Evolutionary conservation across 2,113 vertebrate species (phyloP).

Genomic region (Neogobius melanostomus): DNA sequence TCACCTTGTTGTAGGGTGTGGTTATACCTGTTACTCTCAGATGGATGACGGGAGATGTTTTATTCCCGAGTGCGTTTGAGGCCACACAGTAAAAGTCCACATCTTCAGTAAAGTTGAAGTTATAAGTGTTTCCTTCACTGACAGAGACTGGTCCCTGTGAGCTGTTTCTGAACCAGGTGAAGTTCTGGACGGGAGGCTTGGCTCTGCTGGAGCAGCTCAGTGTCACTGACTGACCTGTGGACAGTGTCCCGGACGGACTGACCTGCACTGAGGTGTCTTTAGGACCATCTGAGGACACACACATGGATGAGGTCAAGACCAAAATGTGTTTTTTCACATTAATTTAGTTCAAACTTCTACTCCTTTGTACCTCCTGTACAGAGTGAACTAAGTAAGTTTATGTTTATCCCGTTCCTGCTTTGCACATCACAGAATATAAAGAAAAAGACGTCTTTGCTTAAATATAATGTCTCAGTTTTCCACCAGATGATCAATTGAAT

Average conservation of each 20-base stretch:
- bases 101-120: not conserved
- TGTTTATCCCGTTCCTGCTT: too few relatives aligned
- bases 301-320: not conserved
- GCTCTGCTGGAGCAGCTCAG: constrained; percentile 37
- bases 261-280: constrained; percentile 14
- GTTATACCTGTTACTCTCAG: not conserved
- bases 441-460: too few relatives aligned
- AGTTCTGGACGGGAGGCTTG: constrained; percentile 5
- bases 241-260: constrained; percentile 11
- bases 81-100: not conserved
- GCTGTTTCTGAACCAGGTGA: not conserved
- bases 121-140: constrained; percentile 5
- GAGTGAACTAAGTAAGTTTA: not conserved
- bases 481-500: not conserved
- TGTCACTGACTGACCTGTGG: constrained; percentile 12
- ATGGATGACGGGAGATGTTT: not conserved
- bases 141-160: not conserved
- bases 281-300: constrained; percentile 36
- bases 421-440: not conserved
- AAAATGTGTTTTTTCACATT: not conserved
- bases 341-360: too few relatives aligned
- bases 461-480: too few relatives aligned
- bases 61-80: not conserved
- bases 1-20: not conserved
- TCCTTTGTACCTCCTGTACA: too few relatives aligned